Evolutionary conservation across 2,113 vertebrate genomes (phyloP), one percentile per base, ranked within the genome.

Genomic region (Hiodon tergisus): DNA sequence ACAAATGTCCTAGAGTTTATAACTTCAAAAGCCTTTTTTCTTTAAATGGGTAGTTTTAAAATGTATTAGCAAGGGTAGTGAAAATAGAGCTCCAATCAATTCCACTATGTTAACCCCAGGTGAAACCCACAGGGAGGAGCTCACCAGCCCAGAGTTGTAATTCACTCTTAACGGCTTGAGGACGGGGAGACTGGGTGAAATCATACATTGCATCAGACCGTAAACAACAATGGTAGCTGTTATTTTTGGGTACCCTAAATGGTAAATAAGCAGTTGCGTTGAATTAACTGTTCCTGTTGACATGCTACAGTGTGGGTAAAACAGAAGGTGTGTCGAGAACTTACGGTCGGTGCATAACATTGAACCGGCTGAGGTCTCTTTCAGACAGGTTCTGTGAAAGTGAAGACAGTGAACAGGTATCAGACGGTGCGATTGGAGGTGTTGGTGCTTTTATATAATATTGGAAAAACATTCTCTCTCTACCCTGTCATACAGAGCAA

Each of bases 321-420:
- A 60, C 2, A 52, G 48, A 53, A n/a, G 55, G 61, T 16, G 47
- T 17, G 6, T 10, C n/a, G 14, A 72, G 6, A 47, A 94, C 94
- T 95, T 86, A 96, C 93, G 81, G 90, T 67, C 87, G 92, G 52
- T 93, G 86, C 77, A 91, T 82, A 81, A 88, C 80, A 83, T 86
- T 92, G 83, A 94, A 95, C 82, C 46, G 88, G 83, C 86, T 90
- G 81, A 93, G 81, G 57, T 93, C 92, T 61, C 74, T 77, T 8
- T 89, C 85, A 51, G 87, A 83, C 78, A 90, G 69, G 72, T 81
- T 93, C 94, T 95, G 87, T 78, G 79, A 85, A 82, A 84, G 81
- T 16, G 53, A 73, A 65, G 60, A 62, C n/a, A 73, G 7, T n/a
- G 58, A 72, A 48, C 48, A 53, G 50, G 62, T 53, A 52, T 73